A percentile compares a stretch with the other conserved stretches of the same genome.
These are phyloP conservation scores for Phalacrocorax pelagicus DNA, from an alignment of 2,113 vertebrate species.

Conservation along the genomic window DNA sequence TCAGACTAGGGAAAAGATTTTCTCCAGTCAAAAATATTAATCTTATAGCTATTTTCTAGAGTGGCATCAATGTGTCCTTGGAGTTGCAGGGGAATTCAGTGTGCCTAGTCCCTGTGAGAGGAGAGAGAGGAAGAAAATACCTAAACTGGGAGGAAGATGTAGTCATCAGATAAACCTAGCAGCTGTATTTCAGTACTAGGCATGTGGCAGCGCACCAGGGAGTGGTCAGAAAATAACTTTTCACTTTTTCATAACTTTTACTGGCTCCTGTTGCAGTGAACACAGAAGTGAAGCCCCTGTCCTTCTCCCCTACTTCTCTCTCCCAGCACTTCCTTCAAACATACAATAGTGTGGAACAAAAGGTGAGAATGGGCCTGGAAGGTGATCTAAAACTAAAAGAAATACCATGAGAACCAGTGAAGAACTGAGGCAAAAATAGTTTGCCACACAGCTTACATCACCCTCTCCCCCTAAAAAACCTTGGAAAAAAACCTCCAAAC, in stretches of 20 bases:
- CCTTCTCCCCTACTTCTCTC: background rate
- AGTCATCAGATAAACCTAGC: background rate
- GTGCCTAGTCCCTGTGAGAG: background rate
- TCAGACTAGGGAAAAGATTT: background rate
- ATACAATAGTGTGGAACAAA: background rate
- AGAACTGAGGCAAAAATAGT: background rate
- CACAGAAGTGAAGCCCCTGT: background rate
- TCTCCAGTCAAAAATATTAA: background rate
- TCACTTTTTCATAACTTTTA: background rate
- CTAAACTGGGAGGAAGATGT: background rate
- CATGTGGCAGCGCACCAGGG: background rate
- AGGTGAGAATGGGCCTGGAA: background rate
- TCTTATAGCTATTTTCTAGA: background rate
- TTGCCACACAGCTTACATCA: background rate
- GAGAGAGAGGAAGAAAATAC: background rate
- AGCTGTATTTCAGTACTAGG: background rate
- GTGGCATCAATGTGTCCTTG: background rate
- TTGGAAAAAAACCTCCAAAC: background rate
- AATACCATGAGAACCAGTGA: background rate
- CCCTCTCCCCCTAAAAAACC: accelerated
- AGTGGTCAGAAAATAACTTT: background rate
- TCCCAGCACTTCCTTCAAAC: background rate
- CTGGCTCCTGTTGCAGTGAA: background rate
- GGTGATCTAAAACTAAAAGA: background rate
- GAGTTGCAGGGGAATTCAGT: background rate